These are phyloP conservation scores for Cheiracanthium punctorium DNA, from an alignment of 2,888 invertebrate species.

Conservation along the genomic window DNA sequence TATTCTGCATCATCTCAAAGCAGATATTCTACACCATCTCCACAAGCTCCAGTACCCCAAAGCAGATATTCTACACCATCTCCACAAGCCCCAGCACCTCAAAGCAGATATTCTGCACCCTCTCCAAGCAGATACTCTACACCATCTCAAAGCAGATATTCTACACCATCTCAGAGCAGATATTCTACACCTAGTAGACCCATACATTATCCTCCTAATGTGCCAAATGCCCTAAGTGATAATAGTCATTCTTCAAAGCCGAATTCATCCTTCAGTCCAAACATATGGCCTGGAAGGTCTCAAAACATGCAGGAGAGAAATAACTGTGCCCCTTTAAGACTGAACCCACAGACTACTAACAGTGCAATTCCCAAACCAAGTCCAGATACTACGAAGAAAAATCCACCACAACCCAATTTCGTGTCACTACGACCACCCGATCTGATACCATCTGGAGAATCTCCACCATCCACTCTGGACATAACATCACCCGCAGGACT, in stretches of 20 bases:
- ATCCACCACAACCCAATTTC: neutral
- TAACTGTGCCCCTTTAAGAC: neutral
- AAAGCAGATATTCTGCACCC: no score
- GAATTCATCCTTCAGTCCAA: neutral
- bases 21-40: no score
- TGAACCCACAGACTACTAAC: neutral
- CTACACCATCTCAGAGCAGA: neutral
- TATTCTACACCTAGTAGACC: neutral
- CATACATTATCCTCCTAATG: neutral
- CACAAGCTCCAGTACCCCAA: no score
- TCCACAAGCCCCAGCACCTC: no score
- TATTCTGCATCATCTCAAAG: no score
- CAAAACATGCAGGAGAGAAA: neutral
- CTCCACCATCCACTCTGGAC: slow-evolving; percentile 56
- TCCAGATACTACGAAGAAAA: neutral
- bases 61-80: no score
- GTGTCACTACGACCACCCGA: slow-evolving; percentile 46
- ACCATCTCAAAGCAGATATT: no score
- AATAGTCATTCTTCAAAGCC: neutral
- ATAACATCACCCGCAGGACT: slow-evolving; percentile 37
- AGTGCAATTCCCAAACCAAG: no score
- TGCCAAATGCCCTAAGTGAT: slow-evolving; percentile 14
- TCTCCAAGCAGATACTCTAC: no score
- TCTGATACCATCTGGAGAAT: slow-evolving; percentile 54
- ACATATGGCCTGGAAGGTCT: slow-evolving; percentile 35